These are phyloP conservation scores for Trileptium ribeirensis DNA, from an alignment of 2,888 invertebrate genomes.

Conservation along the genomic window DNA sequence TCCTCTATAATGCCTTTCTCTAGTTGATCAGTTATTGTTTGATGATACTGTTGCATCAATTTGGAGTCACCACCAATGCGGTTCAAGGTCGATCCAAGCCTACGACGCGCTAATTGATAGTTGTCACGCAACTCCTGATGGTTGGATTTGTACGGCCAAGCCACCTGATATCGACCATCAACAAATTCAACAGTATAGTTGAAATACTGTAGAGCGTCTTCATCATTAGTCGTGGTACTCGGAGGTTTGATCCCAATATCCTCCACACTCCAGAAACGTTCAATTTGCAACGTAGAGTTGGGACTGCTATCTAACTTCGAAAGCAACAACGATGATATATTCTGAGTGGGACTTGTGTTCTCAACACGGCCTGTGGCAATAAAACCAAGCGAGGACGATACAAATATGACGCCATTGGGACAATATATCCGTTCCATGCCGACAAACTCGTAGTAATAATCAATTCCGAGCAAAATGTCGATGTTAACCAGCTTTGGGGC, in stretches of 20 bases:
- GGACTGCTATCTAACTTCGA: not conserved
- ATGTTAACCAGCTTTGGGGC: not conserved
- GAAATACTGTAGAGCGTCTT: not conserved
- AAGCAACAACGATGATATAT: not conserved
- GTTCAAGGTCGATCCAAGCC: not conserved
- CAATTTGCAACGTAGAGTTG: not conserved
- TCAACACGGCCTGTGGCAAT: not conserved
- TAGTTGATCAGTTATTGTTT: constrained; percentile 21
- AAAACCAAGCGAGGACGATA: not conserved
- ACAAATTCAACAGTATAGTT: not conserved
- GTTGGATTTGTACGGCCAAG: not conserved
- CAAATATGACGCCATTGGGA: not conserved
- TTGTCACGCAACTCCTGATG: not conserved
- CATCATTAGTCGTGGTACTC: not conserved
- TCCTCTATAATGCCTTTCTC: constrained; percentile 24
- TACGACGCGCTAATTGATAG: not conserved
- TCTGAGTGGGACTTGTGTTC: not conserved
- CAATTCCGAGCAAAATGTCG: not conserved
- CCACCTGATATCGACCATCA: not conserved
- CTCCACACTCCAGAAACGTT: not conserved
- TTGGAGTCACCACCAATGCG: not conserved
- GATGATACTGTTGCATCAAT: constrained; percentile 20
- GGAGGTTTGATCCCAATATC: not conserved
- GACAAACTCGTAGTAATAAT: not conserved
- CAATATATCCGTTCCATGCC: no score